Conservation (phyloP, 1,140 invertebrate genomes). For the Drosophila pallidifrons region DNA sequence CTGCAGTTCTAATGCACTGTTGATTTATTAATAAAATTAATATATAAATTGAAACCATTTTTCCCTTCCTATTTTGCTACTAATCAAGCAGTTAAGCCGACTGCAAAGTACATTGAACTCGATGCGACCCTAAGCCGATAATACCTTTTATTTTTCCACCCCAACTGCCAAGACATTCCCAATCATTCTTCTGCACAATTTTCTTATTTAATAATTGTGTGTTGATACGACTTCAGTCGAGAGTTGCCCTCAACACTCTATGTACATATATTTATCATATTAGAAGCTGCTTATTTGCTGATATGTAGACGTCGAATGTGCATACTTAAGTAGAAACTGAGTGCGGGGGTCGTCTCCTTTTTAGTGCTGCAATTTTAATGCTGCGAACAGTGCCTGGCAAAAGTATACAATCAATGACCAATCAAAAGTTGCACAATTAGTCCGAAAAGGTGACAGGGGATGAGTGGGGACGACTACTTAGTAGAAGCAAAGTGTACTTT, state of each 20-base stretch:
- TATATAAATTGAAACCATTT: neutral
- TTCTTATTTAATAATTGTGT: slow-evolving; percentile 27
- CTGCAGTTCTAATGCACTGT: too few relatives aligned
- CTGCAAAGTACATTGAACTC: slow-evolving; percentile 20
- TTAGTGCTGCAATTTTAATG: slow-evolving; percentile 76
- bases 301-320: slow-evolving; percentile 67
- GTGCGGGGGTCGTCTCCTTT: slow-evolving; percentile 33
- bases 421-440: slow-evolving; percentile 79
- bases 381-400: slow-evolving; percentile 39
- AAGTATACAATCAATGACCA: slow-evolving; percentile 71
- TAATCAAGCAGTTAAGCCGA: neutral
- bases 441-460: neutral
- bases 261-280: slow-evolving; percentile 25
- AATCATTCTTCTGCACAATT: slow-evolving; percentile 1
- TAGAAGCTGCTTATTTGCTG: slow-evolving; percentile 58
- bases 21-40: slow-evolving; percentile 3
- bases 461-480: slow-evolving; percentile 48
- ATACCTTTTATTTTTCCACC: slow-evolving; percentile 1
- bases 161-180: neutral
- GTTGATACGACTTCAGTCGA: too few relatives aligned
- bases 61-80: neutral
- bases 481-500: slow-evolving; percentile 61
- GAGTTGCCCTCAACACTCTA: slow-evolving; percentile 10
- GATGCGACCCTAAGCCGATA: neutral
- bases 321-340: slow-evolving; percentile 55